Base-by-base conservation (phyloP, 1,140 invertebrate species). In the Drosophila sechellia region DNA sequence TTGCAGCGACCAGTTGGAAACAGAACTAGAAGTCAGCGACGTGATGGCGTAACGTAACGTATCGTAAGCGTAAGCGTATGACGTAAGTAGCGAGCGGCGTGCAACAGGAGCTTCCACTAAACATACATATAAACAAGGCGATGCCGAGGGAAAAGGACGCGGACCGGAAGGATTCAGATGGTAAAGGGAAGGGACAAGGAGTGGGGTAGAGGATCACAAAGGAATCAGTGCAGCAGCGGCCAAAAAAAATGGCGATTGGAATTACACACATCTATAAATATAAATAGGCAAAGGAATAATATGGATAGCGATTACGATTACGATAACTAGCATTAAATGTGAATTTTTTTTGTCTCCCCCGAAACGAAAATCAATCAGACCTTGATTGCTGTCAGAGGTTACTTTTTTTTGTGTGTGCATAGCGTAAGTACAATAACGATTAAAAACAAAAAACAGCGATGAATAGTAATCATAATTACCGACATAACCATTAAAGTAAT, bases 1-100 rank as follows among this genome's bases (percentile, higher is more conserved):
- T 17, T 93, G 59, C 92, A 94, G 95, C 95, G 73, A 95, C 95
- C 93, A 95, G 93, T 93, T 95, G 95, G 95, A 95, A 94, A 91
- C 95, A 95, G 80, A 95, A 95, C 92, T 95, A 90, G 90, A 66
- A 68, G 42, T 64, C 52, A n/a, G 55, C 6, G 42, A 55, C 63
- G 75, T 66, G 66, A 57, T 35, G 52, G 17, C 53, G 49, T 64
- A 59, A 52, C 39, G 40, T 73, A 63, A 64, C 81, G 76, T 58
- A 52, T 64, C 72, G 63, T 66, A 85, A 68, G 76, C 74, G 45
- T 64, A 37, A 60, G 77, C 76, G 46, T 65, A 40, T 53, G 72
- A 71, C 76, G 76, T 81, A 54, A 75, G 81, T 59, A 72, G 54
- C 65, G 70, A 75, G 65, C 66, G 76, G 76, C 79, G 79, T 81